Evolutionary conservation across 2,113 vertebrate species (phyloP).

Genomic region (Dolichallabes microphthalmus): DNA sequence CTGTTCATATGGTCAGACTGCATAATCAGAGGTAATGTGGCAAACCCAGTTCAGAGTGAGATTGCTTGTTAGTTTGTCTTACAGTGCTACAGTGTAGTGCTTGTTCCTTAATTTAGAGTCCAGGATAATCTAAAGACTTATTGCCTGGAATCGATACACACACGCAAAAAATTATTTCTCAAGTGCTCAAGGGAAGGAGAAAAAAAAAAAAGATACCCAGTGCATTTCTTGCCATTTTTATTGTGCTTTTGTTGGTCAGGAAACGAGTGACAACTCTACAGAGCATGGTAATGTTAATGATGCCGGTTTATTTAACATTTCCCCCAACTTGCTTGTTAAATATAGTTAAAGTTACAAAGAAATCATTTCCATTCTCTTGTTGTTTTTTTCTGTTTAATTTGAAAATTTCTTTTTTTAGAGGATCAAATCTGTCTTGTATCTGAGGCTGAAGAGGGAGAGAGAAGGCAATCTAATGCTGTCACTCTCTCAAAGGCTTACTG

Average conservation of each 20-base stretch:
- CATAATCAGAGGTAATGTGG: slow-evolving; percentile 1
- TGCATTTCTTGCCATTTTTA: slow-evolving; percentile 68
- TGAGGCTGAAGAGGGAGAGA: slow-evolving; percentile 34
- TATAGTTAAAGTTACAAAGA: slow-evolving; percentile 62
- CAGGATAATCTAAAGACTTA: not conserved
- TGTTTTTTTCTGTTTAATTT: not conserved
- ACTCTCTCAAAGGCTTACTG: slow-evolving; percentile 56
- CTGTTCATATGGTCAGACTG: slow-evolving; percentile 11
- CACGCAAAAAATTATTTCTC: not conserved
- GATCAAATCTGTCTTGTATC: slow-evolving; percentile 57
- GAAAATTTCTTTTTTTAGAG: slow-evolving; percentile 1
- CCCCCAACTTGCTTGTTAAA: slow-evolving; percentile 47
- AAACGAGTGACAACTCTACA: slow-evolving; percentile 68
- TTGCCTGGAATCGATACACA: not conserved
- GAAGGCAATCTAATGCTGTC: slow-evolving; percentile 38
- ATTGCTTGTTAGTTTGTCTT: not conserved
- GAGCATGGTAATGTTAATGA: slow-evolving; percentile 64
- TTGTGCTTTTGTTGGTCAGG: slow-evolving; percentile 80
- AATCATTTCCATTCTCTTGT: slow-evolving; percentile 46
- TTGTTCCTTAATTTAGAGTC: not conserved
- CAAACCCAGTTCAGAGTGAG: not conserved
- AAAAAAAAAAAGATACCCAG: slow-evolving; percentile 42
- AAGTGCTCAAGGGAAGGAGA: not conserved
- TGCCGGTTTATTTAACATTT: slow-evolving; percentile 63
- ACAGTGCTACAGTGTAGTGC: not conserved